Evolutionary conservation across 1,140 invertebrate species (phyloP).

Genomic region (Musca domestica): DNA sequence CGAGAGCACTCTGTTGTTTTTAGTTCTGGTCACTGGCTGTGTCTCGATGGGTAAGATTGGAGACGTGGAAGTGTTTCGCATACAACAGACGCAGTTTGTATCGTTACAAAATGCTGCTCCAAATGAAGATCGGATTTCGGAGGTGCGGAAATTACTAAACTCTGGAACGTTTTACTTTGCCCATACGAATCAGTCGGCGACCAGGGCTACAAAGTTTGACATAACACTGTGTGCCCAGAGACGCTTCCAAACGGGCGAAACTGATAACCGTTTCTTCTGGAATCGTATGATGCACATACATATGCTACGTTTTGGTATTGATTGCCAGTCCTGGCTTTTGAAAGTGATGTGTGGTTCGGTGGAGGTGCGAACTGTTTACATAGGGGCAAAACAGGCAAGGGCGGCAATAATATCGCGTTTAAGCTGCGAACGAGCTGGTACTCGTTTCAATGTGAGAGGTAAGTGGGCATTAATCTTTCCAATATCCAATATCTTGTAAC

Average conservation of each 20-base stretch:
- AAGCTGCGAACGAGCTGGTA: conserved; percentile 94
- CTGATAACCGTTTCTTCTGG: conserved; percentile 97
- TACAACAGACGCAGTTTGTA: conserved; percentile 87
- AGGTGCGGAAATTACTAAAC: conserved; percentile 86
- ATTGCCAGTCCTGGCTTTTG: conserved; percentile 84
- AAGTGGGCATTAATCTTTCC: neutral
- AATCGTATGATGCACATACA: conserved; percentile 93
- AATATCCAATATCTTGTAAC: neutral
- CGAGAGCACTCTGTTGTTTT: conserved; percentile 77
- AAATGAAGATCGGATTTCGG: conserved; percentile 76
- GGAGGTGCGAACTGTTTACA: conserved; percentile 94
- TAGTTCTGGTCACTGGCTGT: conserved; percentile 92
- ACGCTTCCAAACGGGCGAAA: conserved; percentile 70
- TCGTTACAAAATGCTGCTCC: conserved; percentile 72
- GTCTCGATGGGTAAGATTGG: conserved; percentile 92
- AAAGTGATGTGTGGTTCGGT: conserved; percentile 95
- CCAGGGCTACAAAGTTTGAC: conserved; percentile 66
- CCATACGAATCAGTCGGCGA: conserved; percentile 57
- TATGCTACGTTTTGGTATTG: conserved; percentile 83
- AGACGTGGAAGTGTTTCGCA: conserved; percentile 90
- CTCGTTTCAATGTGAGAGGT: conserved; percentile 92
- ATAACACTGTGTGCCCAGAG: conserved; percentile 91
- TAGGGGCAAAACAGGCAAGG: conserved; percentile 86
- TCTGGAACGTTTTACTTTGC: conserved; percentile 97
- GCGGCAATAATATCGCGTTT: conserved; percentile 92